Base-by-base conservation (phyloP, 2,888 invertebrate species). In the Cenopis cana region DNA sequence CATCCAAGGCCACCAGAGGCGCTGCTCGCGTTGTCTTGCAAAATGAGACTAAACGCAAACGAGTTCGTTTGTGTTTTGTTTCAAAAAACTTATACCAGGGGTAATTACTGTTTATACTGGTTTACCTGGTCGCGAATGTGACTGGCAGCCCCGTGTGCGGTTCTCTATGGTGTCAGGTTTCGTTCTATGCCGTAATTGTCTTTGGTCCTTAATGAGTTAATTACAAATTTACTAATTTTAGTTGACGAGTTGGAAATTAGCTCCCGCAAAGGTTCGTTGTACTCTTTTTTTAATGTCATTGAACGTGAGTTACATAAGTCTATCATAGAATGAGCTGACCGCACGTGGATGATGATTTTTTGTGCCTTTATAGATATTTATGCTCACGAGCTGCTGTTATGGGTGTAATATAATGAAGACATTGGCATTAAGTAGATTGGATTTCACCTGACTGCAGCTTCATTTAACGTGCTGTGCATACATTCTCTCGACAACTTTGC, bases 101-200 rank as follows among this genome's bases (percentile, higher is more conserved):
- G 24, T 24, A n/a, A n/a, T n/a, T n/a, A n/a, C 24, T 24, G 24
- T 24, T 24, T 46, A 46, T 46, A 46, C 46, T n/a, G n/a, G n/a
- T 46, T 14, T n/a, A 14, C 46, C 46, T 46, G 14, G n/a, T n/a
- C 46, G n/a, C 2, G 6, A n/a, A 46, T n/a, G 46, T 46, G n/a
- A 46, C 6, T 46, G 12, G n/a, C n/a, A 46, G n/a, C 46, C 41
- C 46, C 46, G 46, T 46, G 74, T 84, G 87, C 85, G 88, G 89
- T 84, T 81, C 82, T 81, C 82, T 83, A 83, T 79, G 83, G 82
- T 83, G 75, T 91, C 86, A 75, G 77, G 81, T 91, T 90, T 83
- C 91, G 85, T 79, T 76, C 80, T 80, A 78, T 77, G 79, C 77
- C 73, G 70, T 69, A 76, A 79, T 82, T 82, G 80, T 81, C 77